Evolutionary conservation across 2,888 invertebrate genomes (phyloP), one percentile per base, ranked within the genome.

Genomic region (Spisula solida): DNA sequence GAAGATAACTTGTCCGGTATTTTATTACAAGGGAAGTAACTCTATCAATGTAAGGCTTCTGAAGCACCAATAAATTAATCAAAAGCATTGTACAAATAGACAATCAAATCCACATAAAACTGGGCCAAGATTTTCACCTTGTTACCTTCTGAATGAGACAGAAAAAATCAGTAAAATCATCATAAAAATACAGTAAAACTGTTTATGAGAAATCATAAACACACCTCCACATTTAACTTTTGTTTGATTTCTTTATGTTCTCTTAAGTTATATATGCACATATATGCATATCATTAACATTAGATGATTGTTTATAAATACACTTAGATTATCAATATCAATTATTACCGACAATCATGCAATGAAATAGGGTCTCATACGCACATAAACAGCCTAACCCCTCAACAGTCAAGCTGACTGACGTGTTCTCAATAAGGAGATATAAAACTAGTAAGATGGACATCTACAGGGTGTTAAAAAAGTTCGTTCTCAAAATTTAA

Each of bases 51-150:
- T 8, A 4, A 82, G 51, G 10, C 47, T 10, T 41, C 41, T 80
- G 34, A 47, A 80, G 80, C 48, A 80, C 47, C 80, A 80, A 80
- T 75, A 75, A 75, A 75, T 75, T 31, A 10, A 66, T 66, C 60
- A 66, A n/a, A 66, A 66, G 60, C 0, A n/a, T 25, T 25, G 5
- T 25, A 66, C 25, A 25, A 25, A 75, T 16, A 4, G 16, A 75
- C n/a, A 4, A 34, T 75, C 16, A 75, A 75, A 75, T 75, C 16
- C 31, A 60, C 31, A 18, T 31, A 75, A 29, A 70, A 31, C 29
- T 34, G 31, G 16, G 1, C 25, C 75, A 75, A 31, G 25, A 16
- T 12, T 75, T 75, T 75, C 10, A 75, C 10, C 25, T 34, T 70
- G 70, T 75, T 34, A 18, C 25, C 12, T 16, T 75, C 34, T 75